Evolutionary conservation across 2,113 vertebrate genomes (phyloP), one percentile per base, ranked within the genome.

Genomic region (Eulemur macaco): DNA sequence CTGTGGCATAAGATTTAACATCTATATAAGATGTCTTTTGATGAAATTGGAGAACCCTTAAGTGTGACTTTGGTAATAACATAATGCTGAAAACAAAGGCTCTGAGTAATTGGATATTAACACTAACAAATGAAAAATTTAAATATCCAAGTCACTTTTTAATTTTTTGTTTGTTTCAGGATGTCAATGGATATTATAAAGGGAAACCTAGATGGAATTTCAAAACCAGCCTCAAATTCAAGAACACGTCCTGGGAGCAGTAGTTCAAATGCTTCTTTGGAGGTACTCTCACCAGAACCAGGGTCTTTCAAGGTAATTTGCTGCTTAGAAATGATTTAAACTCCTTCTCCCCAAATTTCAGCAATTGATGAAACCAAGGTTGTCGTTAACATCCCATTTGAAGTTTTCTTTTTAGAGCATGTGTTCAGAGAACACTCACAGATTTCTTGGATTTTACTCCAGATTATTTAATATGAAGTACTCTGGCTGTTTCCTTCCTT

Each of bases 171-270:
- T 87, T 87, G 27, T 80, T 95, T 68, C 74, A 98, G 98, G 91
- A 84, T 87, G 63, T 82, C 20, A 82, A 99, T 99, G 99, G 98
- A 99, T 98, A 99, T 99, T 78, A 98, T 98, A 88, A 99, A 96
- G 96, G 98, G 98, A 10, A 98, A 78, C 89, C 96, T 99, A 78
- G 99, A 99, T 63, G 96, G 98, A 82, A 99, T 99, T 97, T 99
- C 99, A 91, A 98, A 98, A 69, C 98, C 99, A 95, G 97, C 98
- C 69, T 98, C 98, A 83, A 98, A 85, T 77, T 99, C 98, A 89
- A 98, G 97, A 89, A 93, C 94, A 76, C 97, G 95, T 64, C 90
- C 92, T 69, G 98, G 97, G 0, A 98, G 96, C 97, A 98, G 96
- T 58, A 97, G 96, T 91, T 99, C 99, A 87, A 98, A 92, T 96